These are phyloP conservation scores for Bubo blakistoni DNA, from an alignment of 2,113 vertebrate genomes.

Conservation along the genomic window DNA sequence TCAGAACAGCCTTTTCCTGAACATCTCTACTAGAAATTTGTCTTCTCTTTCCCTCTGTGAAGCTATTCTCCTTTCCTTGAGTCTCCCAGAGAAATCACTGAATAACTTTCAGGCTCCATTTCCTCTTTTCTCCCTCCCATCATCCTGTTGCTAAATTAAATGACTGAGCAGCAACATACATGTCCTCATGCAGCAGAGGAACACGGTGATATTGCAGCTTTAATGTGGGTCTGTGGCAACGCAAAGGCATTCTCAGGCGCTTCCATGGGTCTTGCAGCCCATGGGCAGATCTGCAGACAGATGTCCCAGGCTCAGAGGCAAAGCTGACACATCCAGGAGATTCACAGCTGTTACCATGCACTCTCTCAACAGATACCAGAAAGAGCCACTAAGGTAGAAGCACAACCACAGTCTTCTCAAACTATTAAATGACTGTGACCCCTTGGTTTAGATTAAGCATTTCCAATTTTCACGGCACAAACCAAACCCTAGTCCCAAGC, in stretches of 20 bases:
- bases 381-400: not conserved
- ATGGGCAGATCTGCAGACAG: not conserved
- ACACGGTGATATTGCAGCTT: not conserved
- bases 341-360: not conserved
- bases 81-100: not conserved
- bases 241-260: not conserved
- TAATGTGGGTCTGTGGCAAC: not conserved
- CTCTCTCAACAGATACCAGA: not conserved
- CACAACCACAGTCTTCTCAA: not conserved
- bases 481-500: not conserved
- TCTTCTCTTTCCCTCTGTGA: not conserved
- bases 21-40: not conserved
- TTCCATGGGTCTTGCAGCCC: accelerated
- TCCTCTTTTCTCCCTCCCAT: not conserved
- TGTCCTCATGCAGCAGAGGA: not conserved
- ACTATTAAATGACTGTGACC: not conserved
- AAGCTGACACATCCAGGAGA: not conserved
- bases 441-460: not conserved
- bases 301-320: not conserved
- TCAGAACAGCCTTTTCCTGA: not conserved
- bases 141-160: not conserved
- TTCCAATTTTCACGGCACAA: not conserved
- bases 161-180: not conserved
- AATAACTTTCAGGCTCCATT: not conserved
- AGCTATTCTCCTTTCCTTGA: not conserved